These are phyloP conservation scores for Corythornis cristatus DNA, from an alignment of 2,113 vertebrate species.

Conservation along the genomic window DNA sequence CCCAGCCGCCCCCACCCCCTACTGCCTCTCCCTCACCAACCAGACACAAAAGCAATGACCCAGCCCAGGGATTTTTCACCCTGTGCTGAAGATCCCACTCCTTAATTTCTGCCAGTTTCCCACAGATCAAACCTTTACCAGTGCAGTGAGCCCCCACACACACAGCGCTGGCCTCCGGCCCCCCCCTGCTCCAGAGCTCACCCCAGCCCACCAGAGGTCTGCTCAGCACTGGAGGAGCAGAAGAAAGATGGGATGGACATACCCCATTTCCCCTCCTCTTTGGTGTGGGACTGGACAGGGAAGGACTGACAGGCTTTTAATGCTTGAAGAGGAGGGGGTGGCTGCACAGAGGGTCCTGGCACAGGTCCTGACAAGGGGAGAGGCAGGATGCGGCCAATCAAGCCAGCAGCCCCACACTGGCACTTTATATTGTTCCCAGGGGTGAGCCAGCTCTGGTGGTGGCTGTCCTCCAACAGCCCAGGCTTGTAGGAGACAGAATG, in stretches of 20 bases:
- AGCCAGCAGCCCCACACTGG: neutral
- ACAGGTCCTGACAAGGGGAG: neutral
- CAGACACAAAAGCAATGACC: neutral
- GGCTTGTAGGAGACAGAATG: neutral
- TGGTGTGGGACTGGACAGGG: neutral
- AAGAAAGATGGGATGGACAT: neutral
- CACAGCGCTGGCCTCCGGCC: accelerated
- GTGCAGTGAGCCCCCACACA: accelerated
- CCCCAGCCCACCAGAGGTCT: neutral
- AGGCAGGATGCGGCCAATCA: neutral
- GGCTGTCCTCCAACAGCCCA: neutral
- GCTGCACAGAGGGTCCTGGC: neutral
- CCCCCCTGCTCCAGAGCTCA: neutral
- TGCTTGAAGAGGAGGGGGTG: neutral
- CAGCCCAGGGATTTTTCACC: neutral
- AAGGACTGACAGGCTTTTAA: neutral
- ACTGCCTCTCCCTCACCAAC: neutral
- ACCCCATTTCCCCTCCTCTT: neutral
- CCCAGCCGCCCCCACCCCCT: accelerated
- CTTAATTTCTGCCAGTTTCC: neutral
- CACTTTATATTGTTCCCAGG: neutral
- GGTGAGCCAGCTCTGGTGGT: neutral
- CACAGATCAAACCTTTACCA: neutral
- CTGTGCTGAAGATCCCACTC: neutral
- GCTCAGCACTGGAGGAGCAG: neutral